Percentiles rank a stretch among this genome's conserved stretches.
phyloP scores from a whole-genome alignment of 1,140 invertebrate genomes.

The Aphidius ervi region DNA sequence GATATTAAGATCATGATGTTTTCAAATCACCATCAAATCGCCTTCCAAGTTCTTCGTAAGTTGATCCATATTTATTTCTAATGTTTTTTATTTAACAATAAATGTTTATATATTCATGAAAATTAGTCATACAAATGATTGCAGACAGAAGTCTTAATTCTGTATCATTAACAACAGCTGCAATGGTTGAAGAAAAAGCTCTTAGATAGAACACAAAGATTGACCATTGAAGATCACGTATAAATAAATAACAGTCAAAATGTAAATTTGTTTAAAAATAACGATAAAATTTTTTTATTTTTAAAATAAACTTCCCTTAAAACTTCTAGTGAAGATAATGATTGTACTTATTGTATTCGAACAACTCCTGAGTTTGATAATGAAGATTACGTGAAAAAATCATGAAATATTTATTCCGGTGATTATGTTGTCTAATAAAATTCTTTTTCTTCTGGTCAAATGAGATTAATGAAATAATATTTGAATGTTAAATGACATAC shows the following conservation, averaged over 20 bases:
- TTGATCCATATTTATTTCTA: background rate
- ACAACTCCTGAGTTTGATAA: too few relatives aligned
- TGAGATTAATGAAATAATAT: background rate
- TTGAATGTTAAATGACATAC: slow-evolving; percentile 8
- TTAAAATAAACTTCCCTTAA: too few relatives aligned
- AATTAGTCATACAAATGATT: slow-evolving; percentile 38
- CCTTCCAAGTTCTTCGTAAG: slow-evolving; percentile 48
- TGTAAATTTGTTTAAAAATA: too few relatives aligned
- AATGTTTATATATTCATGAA: too few relatives aligned
- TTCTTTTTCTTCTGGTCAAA: background rate
- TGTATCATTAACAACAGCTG: slow-evolving; percentile 61
- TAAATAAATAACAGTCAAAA: too few relatives aligned
- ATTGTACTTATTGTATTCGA: too few relatives aligned
- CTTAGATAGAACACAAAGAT: slow-evolving; percentile 74
- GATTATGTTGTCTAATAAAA: too few relatives aligned
- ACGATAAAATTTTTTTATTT: too few relatives aligned
- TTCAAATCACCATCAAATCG: slow-evolving; percentile 48
- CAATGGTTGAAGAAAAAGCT: slow-evolving; percentile 89
- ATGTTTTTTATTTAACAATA: too few relatives aligned
- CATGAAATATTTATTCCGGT: too few relatives aligned
- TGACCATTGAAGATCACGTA: slow-evolving; percentile 85
- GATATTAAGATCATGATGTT: slow-evolving; percentile 46
- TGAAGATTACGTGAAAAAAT: too few relatives aligned
- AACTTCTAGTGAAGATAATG: too few relatives aligned
- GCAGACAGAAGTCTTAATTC: slow-evolving; percentile 46